Conservation (phyloP, 2,797 vertebrate species). For the Aplochiton taeniatus region DNA sequence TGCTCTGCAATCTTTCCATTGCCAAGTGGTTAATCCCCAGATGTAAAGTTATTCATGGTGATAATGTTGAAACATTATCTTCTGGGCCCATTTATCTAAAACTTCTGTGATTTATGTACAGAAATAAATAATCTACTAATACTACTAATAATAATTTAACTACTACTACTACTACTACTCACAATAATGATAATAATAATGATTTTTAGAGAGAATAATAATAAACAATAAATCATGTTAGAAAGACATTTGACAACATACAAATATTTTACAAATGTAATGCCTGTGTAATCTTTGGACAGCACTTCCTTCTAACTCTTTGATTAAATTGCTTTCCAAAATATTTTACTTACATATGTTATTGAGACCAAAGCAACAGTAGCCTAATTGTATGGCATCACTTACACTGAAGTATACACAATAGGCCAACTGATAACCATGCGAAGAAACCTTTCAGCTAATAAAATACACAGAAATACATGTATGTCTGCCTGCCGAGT, state of each 20-base stretch:
- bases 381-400: constrained; percentile 2
- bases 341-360: background rate
- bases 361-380: background rate
- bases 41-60: constrained; percentile 10
- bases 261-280: too few species aligned
- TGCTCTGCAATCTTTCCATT: constrained; percentile 4
- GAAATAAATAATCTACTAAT: background rate
- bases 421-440: constrained; percentile 51
- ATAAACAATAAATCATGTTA: too few species aligned
- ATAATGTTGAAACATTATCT: constrained; percentile 36
- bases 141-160: too few species aligned
- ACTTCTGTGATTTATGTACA: constrained; percentile 9
- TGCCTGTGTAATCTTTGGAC: too few species aligned
- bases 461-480: constrained; percentile 47
- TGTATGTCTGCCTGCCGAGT: constrained; percentile 55
- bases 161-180: too few species aligned
- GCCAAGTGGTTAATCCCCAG: constrained; percentile 26
- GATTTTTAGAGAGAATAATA: too few species aligned
- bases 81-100: constrained; percentile 39
- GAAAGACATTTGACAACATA: too few species aligned
- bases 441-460: constrained; percentile 57
- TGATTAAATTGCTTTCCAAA: too few species aligned
- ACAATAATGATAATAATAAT: too few species aligned
- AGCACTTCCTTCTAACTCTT: background rate
- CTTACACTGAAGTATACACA: constrained; percentile 47